phyloP scores from a whole-genome alignment of 1,140 invertebrate genomes.

The Agraylea sexmaculata region DNA sequence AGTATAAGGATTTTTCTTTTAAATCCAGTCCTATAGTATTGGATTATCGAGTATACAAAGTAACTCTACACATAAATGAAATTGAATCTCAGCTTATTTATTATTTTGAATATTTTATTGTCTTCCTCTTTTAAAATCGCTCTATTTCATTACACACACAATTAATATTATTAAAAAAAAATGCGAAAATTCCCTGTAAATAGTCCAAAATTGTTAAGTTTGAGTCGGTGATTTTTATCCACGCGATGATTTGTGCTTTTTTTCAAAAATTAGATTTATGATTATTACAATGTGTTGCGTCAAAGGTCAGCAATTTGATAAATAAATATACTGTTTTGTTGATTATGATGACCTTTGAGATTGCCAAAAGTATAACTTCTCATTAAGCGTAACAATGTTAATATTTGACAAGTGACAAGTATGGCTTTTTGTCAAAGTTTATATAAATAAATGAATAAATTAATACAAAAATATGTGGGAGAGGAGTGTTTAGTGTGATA shows the following conservation, averaged over 20 bases:
- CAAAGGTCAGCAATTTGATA: slow-evolving; percentile 1
- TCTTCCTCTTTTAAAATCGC: not conserved
- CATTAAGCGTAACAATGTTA: too few species aligned
- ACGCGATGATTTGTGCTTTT: not conserved
- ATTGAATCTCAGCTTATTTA: slow-evolving; percentile 6
- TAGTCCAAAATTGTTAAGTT: slow-evolving; percentile 17
- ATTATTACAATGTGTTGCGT: not conserved
- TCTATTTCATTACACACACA: not conserved
- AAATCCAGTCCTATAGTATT: too few species aligned
- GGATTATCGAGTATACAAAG: slow-evolving; percentile 7
- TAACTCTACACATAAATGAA: slow-evolving; percentile 7
- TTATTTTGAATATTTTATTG: slow-evolving; percentile 2
- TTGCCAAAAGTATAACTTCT: too few species aligned
- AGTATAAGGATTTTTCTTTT: too few species aligned
- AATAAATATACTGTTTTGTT: not conserved
- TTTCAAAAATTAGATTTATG: not conserved
- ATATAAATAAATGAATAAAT: too few species aligned
- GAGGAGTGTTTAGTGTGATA: slow-evolving; percentile 14
- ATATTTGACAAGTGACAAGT: too few species aligned
- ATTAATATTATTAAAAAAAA: slow-evolving; percentile 2
- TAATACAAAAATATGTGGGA: slow-evolving; percentile 2
- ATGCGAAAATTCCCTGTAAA: slow-evolving; percentile 14
- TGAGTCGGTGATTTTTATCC: slow-evolving; percentile 12
- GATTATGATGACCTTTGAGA: not conserved
- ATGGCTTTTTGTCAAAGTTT: too few species aligned